Evolutionary conservation across 2,888 invertebrate genomes (phyloP), one percentile per base, ranked within the genome.

Genomic region (Drosophila borealis): DNA sequence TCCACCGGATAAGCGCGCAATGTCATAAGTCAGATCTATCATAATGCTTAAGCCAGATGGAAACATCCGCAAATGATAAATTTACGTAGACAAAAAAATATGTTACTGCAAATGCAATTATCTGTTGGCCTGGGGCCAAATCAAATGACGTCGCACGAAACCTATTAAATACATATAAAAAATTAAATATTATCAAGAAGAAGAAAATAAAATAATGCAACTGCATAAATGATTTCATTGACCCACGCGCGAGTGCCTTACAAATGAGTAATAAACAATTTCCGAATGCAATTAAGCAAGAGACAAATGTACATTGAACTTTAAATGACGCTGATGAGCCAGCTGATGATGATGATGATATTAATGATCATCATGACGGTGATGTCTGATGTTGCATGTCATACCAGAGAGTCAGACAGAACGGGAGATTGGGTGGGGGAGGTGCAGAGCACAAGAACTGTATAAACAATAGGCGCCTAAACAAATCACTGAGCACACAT

Each of bases 271-370:
- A 83, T 84, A 77, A 84, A 68, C 77, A 84, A 84, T 81, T 87
- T 83, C 84, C 84, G 81, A 86, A 79, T 51, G 71, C 76, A 83
- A 86, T 83, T 78, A 80, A 83, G 70, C 70, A 78, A 63, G 63
- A 73, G 80, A 85, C 77, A 78, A 75, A 71, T 83, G 82, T 83
- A 81, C 82, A 69, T 86, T 83, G 87, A 83, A 86, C 82, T 72
- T 74, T 44, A 65, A 75, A 64, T 75, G 75, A 68, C 59, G 74
- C 41, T 25, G 63, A 64, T 46, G 69, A 72, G 60, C 36, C 60
- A 61, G 57, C 36, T 21, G 57, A 65, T 56, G 59, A 69, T n/a
- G 63, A 44, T 44, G 37, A 55, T 56, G 49, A 36, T 49, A 8
- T 42, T 42, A 10, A n/a, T 34, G 29, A 42, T 21, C 42, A 34